Base-by-base conservation (phyloP, 2,113 vertebrate genomes). In the Lampris incognitus region DNA sequence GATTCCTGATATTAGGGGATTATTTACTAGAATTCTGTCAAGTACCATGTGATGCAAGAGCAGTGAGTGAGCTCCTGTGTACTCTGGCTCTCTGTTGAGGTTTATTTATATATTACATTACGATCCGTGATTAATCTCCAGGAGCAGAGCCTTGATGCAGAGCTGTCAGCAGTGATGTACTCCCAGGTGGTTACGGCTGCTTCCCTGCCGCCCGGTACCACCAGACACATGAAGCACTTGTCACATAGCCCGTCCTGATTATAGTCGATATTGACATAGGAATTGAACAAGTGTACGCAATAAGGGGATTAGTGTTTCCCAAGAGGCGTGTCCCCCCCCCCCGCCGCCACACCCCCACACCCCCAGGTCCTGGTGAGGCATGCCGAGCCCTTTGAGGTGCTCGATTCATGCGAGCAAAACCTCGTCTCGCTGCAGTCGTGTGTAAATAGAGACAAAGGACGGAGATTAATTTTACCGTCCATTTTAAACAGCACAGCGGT, bases 221-320 rank as follows among this genome's bases (percentile, higher is more conserved):
- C 76, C 78, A 72, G 1, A 52, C 86, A 85, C 76, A 82, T 81
- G 82, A 89, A 88, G 81, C 69, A 76, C 77, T 82, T 86, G 84
- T 89, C 87, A 88, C 85, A 76, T 62, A 69, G 66, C 83, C 75
- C 66, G 6, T 89, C 89, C 82, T 86, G 85, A 91, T 91, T 84
- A 76, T 79, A 66, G 68, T 75, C 82, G 87, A 89, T 92, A 91
- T 90, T 88, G 89, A 89, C 89, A 79, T 84, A 85, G 71, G 84
- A 90, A 92, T 91, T 89, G 84, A 94, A 91, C 88, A 87, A 89
- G 86, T 92, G 84, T 88, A 78, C 57, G 71, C 79, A 85, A 84
- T 89, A 91, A 92, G 83, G 80, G 87, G 90, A 94, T 93, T 91
- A 92, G 87, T 82, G 86, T 88, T 87, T 93, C 90, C 85, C 81